Evolutionary conservation across 2,113 vertebrate genomes (phyloP), one percentile per base, ranked within the genome.

Genomic region (Rhizomys pruinosus): DNA sequence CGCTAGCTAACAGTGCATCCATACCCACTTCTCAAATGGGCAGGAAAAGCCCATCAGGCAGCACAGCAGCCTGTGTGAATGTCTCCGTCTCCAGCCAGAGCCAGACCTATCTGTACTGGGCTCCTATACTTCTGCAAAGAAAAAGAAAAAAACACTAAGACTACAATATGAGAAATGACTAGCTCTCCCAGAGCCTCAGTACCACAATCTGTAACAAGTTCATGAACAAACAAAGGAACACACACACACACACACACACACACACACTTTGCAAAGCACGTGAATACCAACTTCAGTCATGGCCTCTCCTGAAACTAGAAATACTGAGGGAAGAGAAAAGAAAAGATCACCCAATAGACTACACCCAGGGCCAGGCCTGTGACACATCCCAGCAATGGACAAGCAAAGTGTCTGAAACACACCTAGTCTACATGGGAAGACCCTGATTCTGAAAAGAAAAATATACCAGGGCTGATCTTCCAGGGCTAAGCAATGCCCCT

Each of bases 31-130:
- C 37, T 39, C 64, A 89, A 57, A 76, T 13, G 5, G 44, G 10
- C 92, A 64, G 37, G 42, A 32, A 68, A 81, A n/a, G 34, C 23
- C 16, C 42, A 57, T 25, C 23, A 52, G 47, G 47, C 10, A n/a
- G 17, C 25, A 84, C 17, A n/a, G 37, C 42, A 37, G 25, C 66
- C 42, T 15, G 1, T 44, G 0, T 2, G 25, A 0, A 2, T 22
- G 69, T 61, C 66, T 42, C 37, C 25, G 69, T 61, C 66, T 42
- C 37, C 25, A 76, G 52, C 37, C 72, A 86, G 12, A 22, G n/a
- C 11, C 55, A 91, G 34, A 32, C 5, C 15, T 7, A 57, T 47
- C 17, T 63, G 68, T 55, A 32, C 10, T 17, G 29, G 25, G 7
- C 34, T 71, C 52, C 52, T 61, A 29, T 22, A 19, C 61, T 39